Conservation (phyloP, 2,888 invertebrate genomes). For the Trachelus iudaicus region DNA sequence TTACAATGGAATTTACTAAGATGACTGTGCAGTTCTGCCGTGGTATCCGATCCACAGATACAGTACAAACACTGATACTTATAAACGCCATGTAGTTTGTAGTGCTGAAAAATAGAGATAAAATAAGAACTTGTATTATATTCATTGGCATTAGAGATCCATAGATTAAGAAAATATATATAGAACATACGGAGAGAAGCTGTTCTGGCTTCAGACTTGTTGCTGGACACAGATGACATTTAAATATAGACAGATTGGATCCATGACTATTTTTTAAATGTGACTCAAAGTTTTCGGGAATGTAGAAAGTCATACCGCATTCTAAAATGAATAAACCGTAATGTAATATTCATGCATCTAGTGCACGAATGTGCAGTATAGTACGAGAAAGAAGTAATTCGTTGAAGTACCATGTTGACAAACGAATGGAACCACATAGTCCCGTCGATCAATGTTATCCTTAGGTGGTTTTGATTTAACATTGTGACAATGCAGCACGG, state of each 20-base stretch:
- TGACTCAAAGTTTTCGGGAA: conserved; percentile 53
- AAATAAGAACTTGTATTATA: conserved; percentile 1
- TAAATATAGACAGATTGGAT: conserved; percentile 30
- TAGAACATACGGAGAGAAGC: conserved; percentile 43
- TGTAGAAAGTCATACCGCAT: conserved; percentile 58
- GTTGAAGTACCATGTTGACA: conserved; percentile 50
- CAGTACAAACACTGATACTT: conserved; percentile 69
- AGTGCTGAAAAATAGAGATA: conserved; percentile 57
- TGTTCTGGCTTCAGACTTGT: conserved; percentile 52
- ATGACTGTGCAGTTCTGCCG: conserved; percentile 66
- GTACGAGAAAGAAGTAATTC: neutral
- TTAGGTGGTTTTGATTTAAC: conserved; percentile 30
- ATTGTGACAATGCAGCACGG: conserved; percentile 28
- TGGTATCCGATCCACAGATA: conserved; percentile 57
- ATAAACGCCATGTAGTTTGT: conserved; percentile 63
- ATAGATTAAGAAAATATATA: neutral
- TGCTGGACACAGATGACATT: conserved; percentile 67
- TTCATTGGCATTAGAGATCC: neutral
- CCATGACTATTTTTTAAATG: conserved; percentile 56
- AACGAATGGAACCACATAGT: conserved; percentile 51
- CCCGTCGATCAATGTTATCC: conserved; percentile 45
- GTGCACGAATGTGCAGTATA: neutral
- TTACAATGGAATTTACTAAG: conserved; percentile 65
- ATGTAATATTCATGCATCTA: neutral
- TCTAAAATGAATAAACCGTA: conserved; percentile 33